phyloP scores from a whole-genome alignment of 2,888 invertebrate species.

The Lasioglossum figueresi region DNA sequence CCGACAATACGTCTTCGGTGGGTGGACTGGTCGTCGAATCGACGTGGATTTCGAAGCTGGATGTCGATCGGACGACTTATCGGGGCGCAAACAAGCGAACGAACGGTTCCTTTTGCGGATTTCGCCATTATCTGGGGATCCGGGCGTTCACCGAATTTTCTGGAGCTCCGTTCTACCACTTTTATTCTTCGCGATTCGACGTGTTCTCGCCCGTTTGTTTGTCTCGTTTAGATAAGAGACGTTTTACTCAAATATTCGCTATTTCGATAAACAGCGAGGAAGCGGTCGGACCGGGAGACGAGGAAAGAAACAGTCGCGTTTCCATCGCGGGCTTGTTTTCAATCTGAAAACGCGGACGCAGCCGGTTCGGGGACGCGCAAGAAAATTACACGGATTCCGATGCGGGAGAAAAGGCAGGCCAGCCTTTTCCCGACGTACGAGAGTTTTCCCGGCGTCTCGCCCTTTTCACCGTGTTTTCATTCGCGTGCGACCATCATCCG shows the following conservation, averaged over 20 bases:
- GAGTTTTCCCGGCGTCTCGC: neutral
- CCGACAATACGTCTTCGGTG: constrained; percentile 1
- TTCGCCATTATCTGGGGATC: neutral
- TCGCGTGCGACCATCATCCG: constrained; percentile 14
- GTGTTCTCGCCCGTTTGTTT: neutral
- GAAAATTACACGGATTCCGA: constrained; percentile 40
- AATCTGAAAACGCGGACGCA: constrained; percentile 44
- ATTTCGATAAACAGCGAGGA: neutral
- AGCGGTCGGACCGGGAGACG: neutral
- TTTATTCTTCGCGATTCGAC: neutral
- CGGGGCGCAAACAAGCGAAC: constrained; percentile 4
- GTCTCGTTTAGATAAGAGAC: too few relatives aligned
- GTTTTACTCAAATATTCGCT: too few relatives aligned
- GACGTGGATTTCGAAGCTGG: neutral
- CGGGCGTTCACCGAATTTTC: constrained; percentile 5
- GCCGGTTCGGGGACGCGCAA: constrained; percentile 23
- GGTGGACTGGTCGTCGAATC: neutral
- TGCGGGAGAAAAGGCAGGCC: constrained; percentile 26
- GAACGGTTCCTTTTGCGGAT: neutral
- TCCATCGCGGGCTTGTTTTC: constrained; percentile 39
- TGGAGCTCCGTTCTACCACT: neutral
- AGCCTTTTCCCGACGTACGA: constrained; percentile 10
- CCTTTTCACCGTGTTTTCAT: constrained; percentile 32
- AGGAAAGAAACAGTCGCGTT: neutral
- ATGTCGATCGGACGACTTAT: constrained; percentile 11